Percentiles rank a stretch among this genome's conserved stretches.
Conservation (phyloP, 2,888 invertebrate species). For the Silvanus unidentatus region DNA sequence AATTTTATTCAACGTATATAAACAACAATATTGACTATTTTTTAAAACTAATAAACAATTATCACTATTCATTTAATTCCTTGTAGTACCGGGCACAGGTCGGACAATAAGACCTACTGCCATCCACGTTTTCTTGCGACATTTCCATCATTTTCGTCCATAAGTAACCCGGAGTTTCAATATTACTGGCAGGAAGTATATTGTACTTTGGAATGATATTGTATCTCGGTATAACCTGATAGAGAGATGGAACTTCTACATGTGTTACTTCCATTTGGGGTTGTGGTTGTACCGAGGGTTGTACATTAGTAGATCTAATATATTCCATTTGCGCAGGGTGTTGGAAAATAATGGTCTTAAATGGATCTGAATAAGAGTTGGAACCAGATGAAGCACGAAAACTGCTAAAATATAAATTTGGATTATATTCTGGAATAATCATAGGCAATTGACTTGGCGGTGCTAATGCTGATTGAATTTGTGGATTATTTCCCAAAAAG, state of each 20-base stretch:
- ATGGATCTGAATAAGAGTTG: constrained; percentile 19
- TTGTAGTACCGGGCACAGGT: too few relatives aligned
- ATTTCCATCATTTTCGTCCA: too few relatives aligned
- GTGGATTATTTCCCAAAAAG: too few relatives aligned
- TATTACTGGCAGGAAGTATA: not conserved
- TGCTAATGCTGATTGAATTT: too few relatives aligned
- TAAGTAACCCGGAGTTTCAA: too few relatives aligned
- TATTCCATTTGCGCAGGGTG: constrained; percentile 15
- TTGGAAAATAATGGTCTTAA: constrained; percentile 11
- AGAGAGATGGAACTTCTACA: constrained; percentile 10
- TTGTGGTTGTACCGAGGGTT: not conserved
- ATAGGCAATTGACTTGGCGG: too few relatives aligned
- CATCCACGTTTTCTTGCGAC: too few relatives aligned
- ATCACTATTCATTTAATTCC: too few relatives aligned
- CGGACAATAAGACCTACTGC: too few relatives aligned
- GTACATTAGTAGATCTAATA: constrained; percentile 8
- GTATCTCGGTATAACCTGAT: constrained; percentile 15
- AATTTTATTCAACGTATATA: too few relatives aligned
- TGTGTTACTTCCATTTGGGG: constrained; percentile 1
- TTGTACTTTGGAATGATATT: constrained; percentile 11
- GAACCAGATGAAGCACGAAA: constrained; percentile 10
- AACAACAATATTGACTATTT: too few relatives aligned
- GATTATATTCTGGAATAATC: constrained; percentile 4
- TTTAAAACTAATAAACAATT: too few relatives aligned
- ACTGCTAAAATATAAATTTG: constrained; percentile 10